Evolutionary conservation across 2,113 vertebrate genomes (phyloP), one percentile per base, ranked within the genome.

Genomic region (Hippocampus barbouri): DNA sequence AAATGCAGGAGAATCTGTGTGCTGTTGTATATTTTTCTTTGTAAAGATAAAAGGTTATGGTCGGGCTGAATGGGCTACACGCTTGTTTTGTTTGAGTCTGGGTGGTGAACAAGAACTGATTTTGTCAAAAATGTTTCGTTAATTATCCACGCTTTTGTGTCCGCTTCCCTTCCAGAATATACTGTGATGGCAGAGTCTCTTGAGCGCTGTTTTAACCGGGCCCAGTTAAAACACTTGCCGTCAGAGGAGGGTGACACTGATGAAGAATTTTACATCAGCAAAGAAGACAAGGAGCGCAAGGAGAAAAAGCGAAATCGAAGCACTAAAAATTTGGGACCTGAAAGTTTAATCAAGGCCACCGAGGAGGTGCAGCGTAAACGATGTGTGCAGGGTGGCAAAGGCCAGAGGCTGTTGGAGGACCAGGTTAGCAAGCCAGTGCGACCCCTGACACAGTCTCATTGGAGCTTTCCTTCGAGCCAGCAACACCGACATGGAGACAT

Each of bases 111-210:
- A 16, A 6, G 0, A 54, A 6, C 18, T 21, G 40, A 21, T 43
- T 66, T 12, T 8, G 59, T 9, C 47, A 8, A 27, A 5, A 62
- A 23, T 45, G n/a, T 68, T 61, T 77, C 30, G 30, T 60, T 79
- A 47, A 41, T 60, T n/a, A 0, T 16, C 53, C 18, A 25, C 63
- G 0, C 51, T 65, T 8, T 73, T 34, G 6, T 67, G 43, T 14
- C 43, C n/a, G 60, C n/a, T 59, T 34, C 76, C 43, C 75, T 64
- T 41, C 2, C 86, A 99, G 97, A 99, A 38, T 98, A 98, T 82
- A 98, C 95, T 7, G 93, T 94, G 90, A 99, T 99, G 97, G 95
- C 97, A 0, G 95, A 96, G 81, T 97, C 96, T 71, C 88, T 99
- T 53, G 96, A 99, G 66, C 92, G 95, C 25, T 98, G 96, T 86